Base-by-base conservation (phyloP, 2,797 vertebrate genomes). In the Telmatherina bonti region DNA sequence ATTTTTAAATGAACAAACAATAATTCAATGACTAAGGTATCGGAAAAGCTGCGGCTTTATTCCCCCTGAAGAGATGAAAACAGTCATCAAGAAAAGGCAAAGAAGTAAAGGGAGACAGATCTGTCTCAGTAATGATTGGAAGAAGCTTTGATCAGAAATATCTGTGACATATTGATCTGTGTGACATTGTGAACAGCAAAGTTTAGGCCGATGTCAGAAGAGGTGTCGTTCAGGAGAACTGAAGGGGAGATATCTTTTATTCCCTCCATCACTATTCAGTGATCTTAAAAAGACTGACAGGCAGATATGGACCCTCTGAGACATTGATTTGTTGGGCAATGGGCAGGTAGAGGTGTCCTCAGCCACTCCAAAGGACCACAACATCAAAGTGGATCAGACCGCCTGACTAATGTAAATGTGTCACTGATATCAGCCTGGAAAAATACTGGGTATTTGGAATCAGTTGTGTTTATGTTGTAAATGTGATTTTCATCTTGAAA, bases 91-190 rank as follows among this genome's bases (percentile, higher is more conserved):
- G 65, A 70, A 61, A 70, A 54, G 35, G 7, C 52, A 36, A 67
- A 16, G 62, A 26, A 53, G 83, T 57, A 70, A 74, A 76, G 82
- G 82, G 67, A 82, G 73, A 84, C 43, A 16, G 63, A 86, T 73
- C 57, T 64, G 41, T 77, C 82, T 85, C 81, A 70, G 65, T 88
- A 86, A 87, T 79, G 82, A 89, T 72, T 67, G 59, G 62, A 74
- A 82, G 68, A 70, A 73, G 86, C 92, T 92, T 93, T 94, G 87
- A 94, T 94, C 89, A 87, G 57, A 36, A 18, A 71, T 60, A 80
- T 82, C 1, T 51, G 69, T 72, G 38, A 59, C 15, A 27, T 72
- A 93, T 91, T 73, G 89, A 94, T 89, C 78, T 58, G 52, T 58
- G 55, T 26, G 54, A 62, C 7, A 26, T 16, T 49, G 56, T 72